Percentiles rank a stretch among this genome's conserved stretches.
Conservation (phyloP, 2,113 vertebrate species). For the Drymodes brunneopygia region DNA sequence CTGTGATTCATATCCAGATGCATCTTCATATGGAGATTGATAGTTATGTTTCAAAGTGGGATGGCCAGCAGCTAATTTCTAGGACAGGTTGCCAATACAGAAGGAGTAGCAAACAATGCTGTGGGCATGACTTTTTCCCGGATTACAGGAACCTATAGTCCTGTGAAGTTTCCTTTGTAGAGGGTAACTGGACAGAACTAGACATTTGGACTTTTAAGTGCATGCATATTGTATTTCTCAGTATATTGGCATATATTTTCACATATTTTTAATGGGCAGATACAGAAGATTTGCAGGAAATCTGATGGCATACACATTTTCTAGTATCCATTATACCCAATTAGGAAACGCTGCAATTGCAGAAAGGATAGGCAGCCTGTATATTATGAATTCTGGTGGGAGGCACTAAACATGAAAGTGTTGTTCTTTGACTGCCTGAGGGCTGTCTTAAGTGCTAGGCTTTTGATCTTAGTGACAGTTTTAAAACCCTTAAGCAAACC, state of each 20-base stretch:
- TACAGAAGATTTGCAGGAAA: not conserved
- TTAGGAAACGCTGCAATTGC: not conserved
- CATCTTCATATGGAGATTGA: not conserved
- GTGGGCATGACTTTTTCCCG: not conserved
- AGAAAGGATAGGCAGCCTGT: not conserved
- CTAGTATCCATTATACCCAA: not conserved
- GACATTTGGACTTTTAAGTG: not conserved
- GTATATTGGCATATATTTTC: not conserved
- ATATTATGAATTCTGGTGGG: conserved; percentile 34
- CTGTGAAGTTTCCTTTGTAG: not conserved
- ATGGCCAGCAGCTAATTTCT: not conserved
- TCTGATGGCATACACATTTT: not conserved
- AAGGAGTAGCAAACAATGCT: not conserved
- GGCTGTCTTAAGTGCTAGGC: conserved; percentile 43
- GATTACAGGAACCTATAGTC: not conserved
- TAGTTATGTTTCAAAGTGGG: not conserved
- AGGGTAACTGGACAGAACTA: not conserved
- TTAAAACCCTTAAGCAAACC: conserved; percentile 63
- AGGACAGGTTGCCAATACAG: not conserved
- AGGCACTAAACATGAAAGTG: conserved; percentile 48
- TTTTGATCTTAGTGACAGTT: conserved; percentile 68
- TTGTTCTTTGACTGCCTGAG: conserved; percentile 20
- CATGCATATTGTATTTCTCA: not conserved
- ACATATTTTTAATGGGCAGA: not conserved
- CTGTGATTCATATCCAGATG: not conserved